A percentile compares a stretch with the other conserved stretches of the same genome.
phyloP scores from a whole-genome alignment of 2,797 vertebrate genomes.

The Sebastolobus alascanus region DNA sequence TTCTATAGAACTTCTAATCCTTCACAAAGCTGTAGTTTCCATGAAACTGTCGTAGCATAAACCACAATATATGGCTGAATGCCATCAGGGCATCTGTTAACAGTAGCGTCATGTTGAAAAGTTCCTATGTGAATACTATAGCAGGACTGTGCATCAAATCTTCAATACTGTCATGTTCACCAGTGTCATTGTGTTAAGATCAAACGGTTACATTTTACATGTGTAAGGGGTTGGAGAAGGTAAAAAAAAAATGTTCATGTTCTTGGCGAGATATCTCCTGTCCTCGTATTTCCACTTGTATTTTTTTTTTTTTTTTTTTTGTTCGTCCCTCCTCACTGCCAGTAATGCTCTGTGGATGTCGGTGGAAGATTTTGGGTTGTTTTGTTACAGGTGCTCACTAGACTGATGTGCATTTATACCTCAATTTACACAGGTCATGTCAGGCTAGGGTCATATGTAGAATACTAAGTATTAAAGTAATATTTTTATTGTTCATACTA shows the following conservation, averaged over 20 bases:
- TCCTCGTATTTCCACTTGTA: not conserved
- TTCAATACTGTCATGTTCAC: constrained; percentile 40
- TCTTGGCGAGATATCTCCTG: not conserved
- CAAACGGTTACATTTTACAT: constrained; percentile 25
- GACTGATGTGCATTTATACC: constrained; percentile 73
- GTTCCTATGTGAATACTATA: constrained; percentile 54
- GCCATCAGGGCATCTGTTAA: constrained; percentile 36
- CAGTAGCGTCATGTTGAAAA: constrained; percentile 32
- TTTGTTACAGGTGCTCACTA: constrained; percentile 53
- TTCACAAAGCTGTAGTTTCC: constrained; percentile 84
- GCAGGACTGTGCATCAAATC: constrained; percentile 37
- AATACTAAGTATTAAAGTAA: constrained; percentile 64
- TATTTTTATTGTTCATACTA: constrained; percentile 53
- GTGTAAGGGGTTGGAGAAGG: constrained; percentile 8
- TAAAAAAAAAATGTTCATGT: not conserved
- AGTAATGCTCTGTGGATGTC: constrained; percentile 17
- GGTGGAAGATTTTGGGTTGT: not conserved
- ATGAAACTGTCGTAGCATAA: constrained; percentile 80
- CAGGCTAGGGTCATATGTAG: constrained; percentile 62
- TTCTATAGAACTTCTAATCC: constrained; percentile 55
- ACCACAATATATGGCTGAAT: constrained; percentile 45
- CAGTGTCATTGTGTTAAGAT: constrained; percentile 37
- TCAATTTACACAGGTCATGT: constrained; percentile 72
- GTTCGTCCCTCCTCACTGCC: constrained; percentile 24
- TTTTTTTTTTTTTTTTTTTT: not conserved